A percentile compares a stretch with the other conserved stretches of the same genome.
Evolutionary conservation across 2,888 invertebrate species (phyloP).

Genomic region (Chrysolina americana): DNA sequence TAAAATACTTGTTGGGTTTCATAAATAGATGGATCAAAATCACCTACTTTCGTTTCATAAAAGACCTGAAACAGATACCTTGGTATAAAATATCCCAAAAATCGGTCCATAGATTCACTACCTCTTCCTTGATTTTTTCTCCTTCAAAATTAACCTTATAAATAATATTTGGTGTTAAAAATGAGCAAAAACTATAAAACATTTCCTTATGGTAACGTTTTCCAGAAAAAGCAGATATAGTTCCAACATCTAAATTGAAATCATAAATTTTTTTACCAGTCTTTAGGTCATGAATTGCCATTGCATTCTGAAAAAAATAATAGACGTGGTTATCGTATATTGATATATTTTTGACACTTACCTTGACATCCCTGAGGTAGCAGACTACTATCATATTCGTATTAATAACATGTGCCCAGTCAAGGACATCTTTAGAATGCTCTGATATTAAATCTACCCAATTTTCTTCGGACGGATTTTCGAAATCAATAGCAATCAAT

Average conservation of each 20-base stretch:
- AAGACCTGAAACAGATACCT: slow-evolving; percentile 74
- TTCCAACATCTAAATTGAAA: slow-evolving; percentile 90
- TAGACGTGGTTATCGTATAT: background rate
- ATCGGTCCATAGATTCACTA: slow-evolving; percentile 58
- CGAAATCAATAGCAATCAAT: slow-evolving; percentile 86
- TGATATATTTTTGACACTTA: slow-evolving; percentile 66
- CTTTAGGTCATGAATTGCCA: slow-evolving; percentile 84
- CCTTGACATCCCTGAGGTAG: slow-evolving; percentile 96
- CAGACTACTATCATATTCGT: slow-evolving; percentile 88
- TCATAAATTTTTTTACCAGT: slow-evolving; percentile 81
- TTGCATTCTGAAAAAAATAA: slow-evolving; percentile 76
- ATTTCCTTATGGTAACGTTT: slow-evolving; percentile 89
- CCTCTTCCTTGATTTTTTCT: slow-evolving; percentile 75
- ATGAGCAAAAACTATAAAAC: slow-evolving; percentile 95
- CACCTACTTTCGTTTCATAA: slow-evolving; percentile 88
- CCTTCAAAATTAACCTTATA: slow-evolving; percentile 85
- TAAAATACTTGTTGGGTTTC: slow-evolving; percentile 94
- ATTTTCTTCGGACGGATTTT: slow-evolving; percentile 79
- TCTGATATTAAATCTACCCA: slow-evolving; percentile 90
- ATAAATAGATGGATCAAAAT: slow-evolving; percentile 84
- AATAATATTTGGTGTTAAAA: slow-evolving; percentile 90
- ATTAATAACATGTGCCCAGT: slow-evolving; percentile 90
- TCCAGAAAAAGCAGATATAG: slow-evolving; percentile 87
- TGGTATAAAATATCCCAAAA: background rate
- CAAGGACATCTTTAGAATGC: slow-evolving; percentile 88